Evolutionary conservation across 2,888 invertebrate species (phyloP), one percentile per base, ranked within the genome.

Genomic region (Melinaea marsaeus): DNA sequence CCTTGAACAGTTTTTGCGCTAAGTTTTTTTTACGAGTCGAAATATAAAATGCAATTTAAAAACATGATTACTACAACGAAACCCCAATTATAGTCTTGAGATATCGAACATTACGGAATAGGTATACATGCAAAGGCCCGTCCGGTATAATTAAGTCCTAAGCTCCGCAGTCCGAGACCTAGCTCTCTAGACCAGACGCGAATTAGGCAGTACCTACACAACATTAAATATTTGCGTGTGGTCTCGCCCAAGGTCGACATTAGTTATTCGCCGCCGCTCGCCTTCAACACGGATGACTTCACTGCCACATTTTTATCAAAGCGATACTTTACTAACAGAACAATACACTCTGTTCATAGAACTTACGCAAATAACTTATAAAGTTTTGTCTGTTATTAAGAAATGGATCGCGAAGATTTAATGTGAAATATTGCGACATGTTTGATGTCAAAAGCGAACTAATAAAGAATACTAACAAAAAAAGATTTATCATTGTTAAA

Each of bases 171-270:
- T 45, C 13, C 11, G 13, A 4, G 11, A 42, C 45, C 57, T 22
- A 57, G 42, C 22, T 13, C 13, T 42, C 13, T 13, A 37, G 45
- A 22, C 42, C 13, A 42, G 45, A 42, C 32, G 48, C 45, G 34
- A 57, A 58, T 58, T 60, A 42, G 42, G 42, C 42, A 37, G 7
- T 7, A 42, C 7, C 22, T 42, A 42, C 42, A 42, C 42, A 42
- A 42, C 11, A 42, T 42, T 42, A 7, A 42, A 42, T 42, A 42
- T 70, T 69, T 61, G 73, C 66, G 72, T 74, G 73, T 72, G 75
- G 74, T 73, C 73, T 66, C 60, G 66, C 65, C 71, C 80, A 80
- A 80, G 81, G 81, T 75, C 77, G 68, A 58, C 68, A 74, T 73
- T 76, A 76, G 75, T 69, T 72, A 75, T 71, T 69, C 73, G 74